Conservation (phyloP, 1,140 invertebrate genomes). For the Ceratina calcarata region DNA sequence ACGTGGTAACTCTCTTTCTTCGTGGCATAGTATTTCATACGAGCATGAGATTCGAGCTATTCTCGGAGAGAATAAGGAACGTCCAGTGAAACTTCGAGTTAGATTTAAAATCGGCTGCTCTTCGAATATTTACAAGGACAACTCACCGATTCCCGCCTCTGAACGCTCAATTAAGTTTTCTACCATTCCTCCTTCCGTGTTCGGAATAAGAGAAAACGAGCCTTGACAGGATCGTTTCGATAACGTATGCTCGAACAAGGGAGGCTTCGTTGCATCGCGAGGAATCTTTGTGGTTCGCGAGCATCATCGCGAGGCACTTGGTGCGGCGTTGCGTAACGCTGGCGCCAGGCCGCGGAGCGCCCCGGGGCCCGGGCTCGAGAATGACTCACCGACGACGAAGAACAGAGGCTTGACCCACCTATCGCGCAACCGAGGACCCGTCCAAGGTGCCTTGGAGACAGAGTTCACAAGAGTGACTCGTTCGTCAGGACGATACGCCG, state of each 20-base stretch:
- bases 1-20: constrained; percentile 36
- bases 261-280: not conserved
- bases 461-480: constrained; percentile 61
- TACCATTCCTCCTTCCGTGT: too few relatives aligned
- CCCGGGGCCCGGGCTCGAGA: constrained; percentile 62
- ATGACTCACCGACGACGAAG: constrained; percentile 73
- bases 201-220: too few relatives aligned
- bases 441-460: constrained; percentile 71
- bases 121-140: too few relatives aligned
- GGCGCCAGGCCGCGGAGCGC: constrained; percentile 73
- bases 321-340: constrained; percentile 72
- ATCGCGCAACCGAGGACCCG: constrained; percentile 71
- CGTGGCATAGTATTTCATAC: not conserved
- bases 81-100: too few relatives aligned
- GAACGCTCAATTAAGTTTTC: too few relatives aligned
- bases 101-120: too few relatives aligned
- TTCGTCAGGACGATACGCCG: constrained; percentile 57
- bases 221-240: too few relatives aligned
- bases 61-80: not conserved
- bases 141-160: too few relatives aligned
- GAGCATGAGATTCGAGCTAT: not conserved
- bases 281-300: not conserved
- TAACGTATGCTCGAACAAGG: too few relatives aligned
- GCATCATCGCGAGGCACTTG: not conserved
- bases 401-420: constrained; percentile 72